Conservation (phyloP, 2,797 vertebrate genomes). For the Selene dorsalis region DNA sequence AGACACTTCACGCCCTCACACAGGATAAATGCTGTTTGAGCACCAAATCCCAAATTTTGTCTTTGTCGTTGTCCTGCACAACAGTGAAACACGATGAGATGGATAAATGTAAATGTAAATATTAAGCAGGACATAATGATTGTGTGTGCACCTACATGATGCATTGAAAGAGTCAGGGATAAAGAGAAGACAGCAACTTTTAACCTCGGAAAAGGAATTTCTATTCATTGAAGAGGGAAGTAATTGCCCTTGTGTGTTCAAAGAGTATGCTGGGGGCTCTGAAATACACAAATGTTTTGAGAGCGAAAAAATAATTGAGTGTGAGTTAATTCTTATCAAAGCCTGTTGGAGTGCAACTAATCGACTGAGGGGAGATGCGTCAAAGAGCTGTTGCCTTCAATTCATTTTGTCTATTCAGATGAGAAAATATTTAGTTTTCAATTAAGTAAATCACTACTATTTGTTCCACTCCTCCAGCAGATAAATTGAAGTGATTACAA, state of each 20-base stretch:
- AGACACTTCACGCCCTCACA: conserved; percentile 40
- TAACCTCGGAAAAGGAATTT: conserved; percentile 60
- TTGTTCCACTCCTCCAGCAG: conserved; percentile 81
- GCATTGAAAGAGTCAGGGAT: conserved; percentile 33
- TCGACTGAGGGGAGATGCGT: conserved; percentile 81
- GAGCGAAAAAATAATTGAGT: conserved; percentile 81
- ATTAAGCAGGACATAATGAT: conserved; percentile 20
- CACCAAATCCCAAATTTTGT: conserved; percentile 36
- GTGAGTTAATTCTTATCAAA: conserved; percentile 86
- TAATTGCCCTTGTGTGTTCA: conserved; percentile 77
- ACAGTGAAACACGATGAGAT: conserved; percentile 19
- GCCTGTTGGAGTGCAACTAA: conserved; percentile 86
- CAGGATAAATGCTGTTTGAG: conserved; percentile 42
- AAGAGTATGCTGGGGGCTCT: conserved; percentile 70
- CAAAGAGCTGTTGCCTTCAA: conserved; percentile 78
- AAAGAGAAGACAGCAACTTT: conserved; percentile 59
- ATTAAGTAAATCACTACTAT: conserved; percentile 86
- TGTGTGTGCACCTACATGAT: conserved; percentile 39
- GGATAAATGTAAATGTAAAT: conserved; percentile 17
- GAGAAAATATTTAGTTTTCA: conserved; percentile 86
- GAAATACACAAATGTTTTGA: conserved; percentile 77
- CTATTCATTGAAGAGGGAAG: conserved; percentile 64
- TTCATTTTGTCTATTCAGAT: conserved; percentile 84
- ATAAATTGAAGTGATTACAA: conserved; percentile 81
- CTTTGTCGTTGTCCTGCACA: conserved; percentile 10